These are phyloP conservation scores for Cavia porcellus DNA, from an alignment of 2,113 vertebrate genomes.

Conservation along the genomic window DNA sequence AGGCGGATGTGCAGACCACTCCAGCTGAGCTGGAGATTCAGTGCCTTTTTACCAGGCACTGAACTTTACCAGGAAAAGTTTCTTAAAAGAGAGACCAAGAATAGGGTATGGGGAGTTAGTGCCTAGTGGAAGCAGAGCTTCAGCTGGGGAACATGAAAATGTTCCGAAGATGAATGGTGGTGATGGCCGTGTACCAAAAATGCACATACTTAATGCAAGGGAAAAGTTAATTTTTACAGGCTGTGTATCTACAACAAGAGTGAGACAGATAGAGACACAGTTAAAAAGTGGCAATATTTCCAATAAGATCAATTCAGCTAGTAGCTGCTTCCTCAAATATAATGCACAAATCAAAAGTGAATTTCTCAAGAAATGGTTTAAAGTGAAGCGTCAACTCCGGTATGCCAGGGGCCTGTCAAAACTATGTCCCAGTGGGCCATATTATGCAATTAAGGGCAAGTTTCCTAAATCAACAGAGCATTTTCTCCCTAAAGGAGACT, in stretches of 20 bases:
- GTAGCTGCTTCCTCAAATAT: neutral
- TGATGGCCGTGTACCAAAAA: neutral
- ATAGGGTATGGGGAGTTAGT: neutral
- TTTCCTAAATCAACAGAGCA: neutral
- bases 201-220: neutral
- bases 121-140: neutral
- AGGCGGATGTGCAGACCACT: neutral
- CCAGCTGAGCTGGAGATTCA: neutral
- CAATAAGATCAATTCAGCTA: neutral
- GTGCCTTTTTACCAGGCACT: neutral
- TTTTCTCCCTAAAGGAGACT: constrained; percentile 34
- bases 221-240: neutral
- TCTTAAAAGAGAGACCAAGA: neutral
- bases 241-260: neutral
- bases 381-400: neutral
- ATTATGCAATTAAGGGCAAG: neutral
- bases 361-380: neutral
- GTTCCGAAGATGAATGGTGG: neutral
- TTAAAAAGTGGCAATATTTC: neutral
- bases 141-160: neutral
- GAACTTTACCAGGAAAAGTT: neutral
- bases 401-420: neutral
- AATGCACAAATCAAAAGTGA: neutral
- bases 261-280: neutral
- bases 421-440: neutral